These are phyloP conservation scores for Sarcophaga bullata DNA, from an alignment of 1,140 invertebrate genomes.

Conservation along the genomic window DNA sequence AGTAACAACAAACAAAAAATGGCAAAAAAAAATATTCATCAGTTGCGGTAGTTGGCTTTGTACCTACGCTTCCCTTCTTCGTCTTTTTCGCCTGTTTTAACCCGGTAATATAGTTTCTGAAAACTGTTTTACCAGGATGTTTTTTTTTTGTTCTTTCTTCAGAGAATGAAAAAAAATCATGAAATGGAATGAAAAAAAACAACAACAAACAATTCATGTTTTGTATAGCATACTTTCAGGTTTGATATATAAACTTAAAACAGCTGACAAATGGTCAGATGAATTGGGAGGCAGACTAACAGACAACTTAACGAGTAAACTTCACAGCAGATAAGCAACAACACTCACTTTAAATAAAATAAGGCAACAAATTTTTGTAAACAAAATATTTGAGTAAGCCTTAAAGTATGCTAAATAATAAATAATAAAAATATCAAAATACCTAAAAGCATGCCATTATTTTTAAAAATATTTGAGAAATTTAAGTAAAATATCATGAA, in stretches of 20 bases:
- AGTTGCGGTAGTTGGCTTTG: neutral
- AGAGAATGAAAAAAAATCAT: neutral
- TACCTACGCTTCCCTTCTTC: neutral
- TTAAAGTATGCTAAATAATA: neutral
- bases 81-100: no score
- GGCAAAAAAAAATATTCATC: conserved; percentile 7
- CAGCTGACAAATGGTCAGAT: neutral
- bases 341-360: no score
- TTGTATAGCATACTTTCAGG: neutral
- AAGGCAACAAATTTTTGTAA: no score
- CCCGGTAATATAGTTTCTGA: no score
- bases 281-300: neutral
- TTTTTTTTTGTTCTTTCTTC: conserved; percentile 4
- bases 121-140: neutral
- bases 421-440: neutral
- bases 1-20: neutral
- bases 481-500: no score
- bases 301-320: neutral
- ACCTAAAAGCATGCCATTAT: no score
- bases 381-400: neutral
- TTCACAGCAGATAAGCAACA: no score
- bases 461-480: no score
- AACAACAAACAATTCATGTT: neutral
- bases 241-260: neutral
- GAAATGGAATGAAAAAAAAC: neutral